Evolutionary conservation across 2,888 invertebrate genomes (phyloP), one percentile per base, ranked within the genome.

Genomic region (Antitype chi): DNA sequence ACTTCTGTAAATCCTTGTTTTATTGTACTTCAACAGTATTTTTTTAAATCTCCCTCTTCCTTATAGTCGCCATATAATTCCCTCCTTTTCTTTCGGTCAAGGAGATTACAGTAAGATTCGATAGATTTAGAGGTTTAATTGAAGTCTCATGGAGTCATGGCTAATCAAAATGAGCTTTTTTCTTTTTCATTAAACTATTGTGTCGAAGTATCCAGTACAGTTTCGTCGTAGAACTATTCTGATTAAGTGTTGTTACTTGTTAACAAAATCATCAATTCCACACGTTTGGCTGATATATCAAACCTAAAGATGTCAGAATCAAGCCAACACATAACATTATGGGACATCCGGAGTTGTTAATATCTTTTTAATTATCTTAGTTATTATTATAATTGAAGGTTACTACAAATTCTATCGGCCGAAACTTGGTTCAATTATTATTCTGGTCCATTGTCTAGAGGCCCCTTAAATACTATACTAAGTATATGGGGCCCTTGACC

Each of bases 401-500:
- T 15, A 47, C 0, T 1, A 43, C 1, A 32, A 17, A 0, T 49
- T 57, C 25, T 32, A 49, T 25, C 15, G 23, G 15, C 15, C 32
- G 15, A 52, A 62, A 81, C 15, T 28, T 32, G 38, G 38, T 28
- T n/a, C 15, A 66, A 66, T 81, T 81, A 60, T 28, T 67, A 57
- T 43, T 57, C 60, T 47, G 20, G 25, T 52, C 49, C n/a, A 79
- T 79, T 67, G 76, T 82, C 55, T 81, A 23, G 78, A 28, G 38
- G 43, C 63, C 38, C 15, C 38, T 53, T n/a, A 59, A 49, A 53
- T 17, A 23, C 11, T 9, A 57, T n/a, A 53, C 23, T 38, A n/a
- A n/a, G 38, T 11, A 70, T 2, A 43, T 25, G n/a, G 1, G n/a
- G 55, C 63, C 75, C 81, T 75, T 81, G 78, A 63, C 76, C 55